A percentile compares a stretch with the other conserved stretches of the same genome.
phyloP scores from a whole-genome alignment of 2,888 invertebrate species.

The Ectropis crepuscularia region DNA sequence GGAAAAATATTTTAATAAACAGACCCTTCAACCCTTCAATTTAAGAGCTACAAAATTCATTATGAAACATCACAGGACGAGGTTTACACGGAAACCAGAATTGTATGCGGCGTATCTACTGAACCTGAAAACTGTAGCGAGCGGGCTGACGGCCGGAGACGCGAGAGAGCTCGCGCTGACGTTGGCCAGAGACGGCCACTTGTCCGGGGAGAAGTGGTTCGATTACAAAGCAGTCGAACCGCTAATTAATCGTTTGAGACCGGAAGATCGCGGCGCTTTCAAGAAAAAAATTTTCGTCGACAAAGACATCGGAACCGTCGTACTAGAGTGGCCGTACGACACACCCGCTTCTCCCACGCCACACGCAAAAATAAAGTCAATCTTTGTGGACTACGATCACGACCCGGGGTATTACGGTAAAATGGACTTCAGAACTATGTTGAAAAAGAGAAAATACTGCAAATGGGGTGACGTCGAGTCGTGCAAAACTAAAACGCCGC shows the following conservation, averaged over 20 bases:
- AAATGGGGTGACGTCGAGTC: slow-evolving; percentile 4
- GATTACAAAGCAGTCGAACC: slow-evolving; percentile 45
- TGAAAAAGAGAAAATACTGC: slow-evolving; percentile 21
- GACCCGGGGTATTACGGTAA: slow-evolving; percentile 14
- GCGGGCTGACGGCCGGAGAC: slow-evolving; percentile 31
- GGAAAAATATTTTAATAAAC: slow-evolving; percentile 40
- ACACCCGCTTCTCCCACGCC: slow-evolving; percentile 37
- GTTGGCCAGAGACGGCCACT: slow-evolving; percentile 43
- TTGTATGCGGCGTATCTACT: slow-evolving; percentile 12
- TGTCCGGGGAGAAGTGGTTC: slow-evolving; percentile 37
- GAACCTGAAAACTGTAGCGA: slow-evolving; percentile 18
- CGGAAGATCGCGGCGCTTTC: slow-evolving; percentile 40
- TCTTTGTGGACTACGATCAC: slow-evolving; percentile 39
- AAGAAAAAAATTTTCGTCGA: slow-evolving; percentile 52
- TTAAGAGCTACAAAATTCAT: slow-evolving; percentile 42
- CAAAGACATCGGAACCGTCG: slow-evolving; percentile 35
- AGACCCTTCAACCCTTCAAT: slow-evolving; percentile 30
- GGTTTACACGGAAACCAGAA: slow-evolving; percentile 18
- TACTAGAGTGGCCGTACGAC: slow-evolving; percentile 50
- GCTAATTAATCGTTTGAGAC: slow-evolving; percentile 42
- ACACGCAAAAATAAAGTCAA: slow-evolving; percentile 8
- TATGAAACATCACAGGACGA: slow-evolving; percentile 17
- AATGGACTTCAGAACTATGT: background rate
- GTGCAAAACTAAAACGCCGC: slow-evolving; percentile 12
- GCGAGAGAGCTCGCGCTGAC: slow-evolving; percentile 38